Evolutionary conservation across 2,797 vertebrate species (phyloP), one percentile per base, ranked within the genome.

Genomic region (Paedocypris micromegethes): DNA sequence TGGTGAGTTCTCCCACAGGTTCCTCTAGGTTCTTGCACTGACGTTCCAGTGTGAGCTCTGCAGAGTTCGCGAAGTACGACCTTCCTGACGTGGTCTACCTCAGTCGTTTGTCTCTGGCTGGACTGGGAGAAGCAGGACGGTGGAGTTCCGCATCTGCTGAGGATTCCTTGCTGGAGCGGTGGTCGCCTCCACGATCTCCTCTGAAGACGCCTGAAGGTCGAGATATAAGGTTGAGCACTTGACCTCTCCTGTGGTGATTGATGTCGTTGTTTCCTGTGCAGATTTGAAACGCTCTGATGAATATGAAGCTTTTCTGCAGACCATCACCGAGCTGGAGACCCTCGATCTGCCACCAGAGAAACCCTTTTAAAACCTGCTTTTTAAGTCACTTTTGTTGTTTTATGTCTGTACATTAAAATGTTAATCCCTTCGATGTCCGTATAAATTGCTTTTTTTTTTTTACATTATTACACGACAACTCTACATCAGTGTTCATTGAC

Each of bases 71-170:
- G 70, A 55, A 39, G 0, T 78, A 58, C 23, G 5, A 48, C 4
- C 74, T 78, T 6, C 75, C 80, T 3, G 76, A 81, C 9, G 80
- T 79, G 46, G 52, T 81, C 51, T 68, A 41, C 37, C 76, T 81
- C 4, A 78, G 78, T 57, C 61, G 58, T 2, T 72, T 79, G 6
- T 74, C 73, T 41, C n/a, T 81, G 59, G 73, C 78, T 56, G 76
- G 76, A 39, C 55, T 81, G 54, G 58, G 43, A 40, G 70, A 46
- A 46, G 41, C 0, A 6, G 41, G n/a, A 2, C 63, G 65, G 51
- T 5, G 9, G 3, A 5, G 3, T 38, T 23, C 38, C 23, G 23
- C 63, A 6, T 44, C 58, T 41, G 73, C 74, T 47, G 68, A 79
- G 2, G 63, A 74, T 5, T 9, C 53, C 39, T 2, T 50, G 9